Percentiles rank a stretch among this genome's conserved stretches.
Evolutionary conservation across 2,113 vertebrate genomes (phyloP).

Genomic region (Podarcis cretensis): DNA sequence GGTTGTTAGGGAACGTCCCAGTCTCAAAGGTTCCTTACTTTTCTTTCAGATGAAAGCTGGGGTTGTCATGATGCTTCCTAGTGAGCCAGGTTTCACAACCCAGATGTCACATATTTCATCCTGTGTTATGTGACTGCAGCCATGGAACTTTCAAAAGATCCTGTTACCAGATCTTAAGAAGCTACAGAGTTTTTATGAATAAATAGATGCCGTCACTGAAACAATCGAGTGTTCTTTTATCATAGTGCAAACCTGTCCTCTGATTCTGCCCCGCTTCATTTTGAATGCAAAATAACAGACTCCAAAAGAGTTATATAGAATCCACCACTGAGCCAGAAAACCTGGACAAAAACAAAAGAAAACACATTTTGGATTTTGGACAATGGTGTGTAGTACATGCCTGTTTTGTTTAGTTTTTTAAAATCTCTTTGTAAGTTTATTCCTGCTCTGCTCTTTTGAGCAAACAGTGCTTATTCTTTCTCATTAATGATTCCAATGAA

Average conservation of each 20-base stretch:
- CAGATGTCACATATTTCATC: neutral
- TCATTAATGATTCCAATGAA: slow-evolving; percentile 28
- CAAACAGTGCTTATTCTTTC: slow-evolving; percentile 7
- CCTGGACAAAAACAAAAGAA: neutral
- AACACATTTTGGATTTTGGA: neutral
- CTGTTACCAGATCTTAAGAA: neutral
- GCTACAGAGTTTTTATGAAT: neutral
- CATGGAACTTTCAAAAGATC: neutral
- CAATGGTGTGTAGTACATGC: neutral
- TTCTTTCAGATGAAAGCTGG: neutral
- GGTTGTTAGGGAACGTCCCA: neutral
- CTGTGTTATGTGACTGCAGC: neutral
- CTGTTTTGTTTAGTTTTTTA: neutral
- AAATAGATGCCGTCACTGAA: neutral
- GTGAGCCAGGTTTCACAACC: neutral
- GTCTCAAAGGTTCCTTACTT: neutral
- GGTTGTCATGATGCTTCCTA: neutral
- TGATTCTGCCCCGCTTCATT: neutral
- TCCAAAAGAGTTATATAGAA: neutral
- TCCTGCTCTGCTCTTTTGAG: slow-evolving; percentile 13
- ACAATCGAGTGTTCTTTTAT: neutral
- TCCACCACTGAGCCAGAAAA: neutral
- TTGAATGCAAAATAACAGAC: slow-evolving; percentile 33
- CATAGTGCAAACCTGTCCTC: neutral
- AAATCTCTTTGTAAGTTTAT: neutral